These are phyloP conservation scores for Protonemura montana DNA, from an alignment of 2,888 invertebrate genomes.

Conservation along the genomic window DNA sequence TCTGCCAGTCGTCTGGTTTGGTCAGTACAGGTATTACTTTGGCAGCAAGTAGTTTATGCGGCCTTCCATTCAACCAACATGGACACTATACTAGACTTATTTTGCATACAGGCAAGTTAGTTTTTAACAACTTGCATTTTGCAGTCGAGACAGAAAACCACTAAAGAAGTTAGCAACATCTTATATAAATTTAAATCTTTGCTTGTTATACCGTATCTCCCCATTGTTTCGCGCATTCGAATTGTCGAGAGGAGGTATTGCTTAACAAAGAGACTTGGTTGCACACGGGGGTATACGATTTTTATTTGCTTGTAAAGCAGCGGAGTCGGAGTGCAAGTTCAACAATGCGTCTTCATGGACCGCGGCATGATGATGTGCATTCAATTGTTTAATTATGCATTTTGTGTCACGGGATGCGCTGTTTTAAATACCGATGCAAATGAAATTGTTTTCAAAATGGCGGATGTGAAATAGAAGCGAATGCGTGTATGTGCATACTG, in stretches of 20 bases:
- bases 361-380: not conserved
- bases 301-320: not conserved
- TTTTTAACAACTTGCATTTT: conserved; percentile 24
- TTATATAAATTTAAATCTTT: conserved; percentile 15
- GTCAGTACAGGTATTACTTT: conserved; percentile 18
- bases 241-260: not conserved
- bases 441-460: conserved; percentile 34
- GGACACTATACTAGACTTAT: conserved; percentile 16
- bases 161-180: conserved; percentile 24
- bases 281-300: not conserved
- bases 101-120: conserved; percentile 16
- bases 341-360: not conserved
- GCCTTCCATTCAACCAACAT: conserved; percentile 8
- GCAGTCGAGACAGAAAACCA: conserved; percentile 25
- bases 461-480: not conserved
- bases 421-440: not conserved
- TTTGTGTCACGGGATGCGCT: not conserved
- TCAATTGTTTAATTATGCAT: not conserved
- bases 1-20: not conserved
- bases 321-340: not conserved
- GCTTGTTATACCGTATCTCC: conserved; percentile 18
- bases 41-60: conserved; percentile 1
- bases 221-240: conserved; percentile 8
- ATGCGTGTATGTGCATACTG: too few species aligned
- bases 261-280: conserved; percentile 9